Evolutionary conservation across 2,888 invertebrate species (phyloP), one percentile per base, ranked within the genome.

Genomic region (Mimumesa dahlbomi): DNA sequence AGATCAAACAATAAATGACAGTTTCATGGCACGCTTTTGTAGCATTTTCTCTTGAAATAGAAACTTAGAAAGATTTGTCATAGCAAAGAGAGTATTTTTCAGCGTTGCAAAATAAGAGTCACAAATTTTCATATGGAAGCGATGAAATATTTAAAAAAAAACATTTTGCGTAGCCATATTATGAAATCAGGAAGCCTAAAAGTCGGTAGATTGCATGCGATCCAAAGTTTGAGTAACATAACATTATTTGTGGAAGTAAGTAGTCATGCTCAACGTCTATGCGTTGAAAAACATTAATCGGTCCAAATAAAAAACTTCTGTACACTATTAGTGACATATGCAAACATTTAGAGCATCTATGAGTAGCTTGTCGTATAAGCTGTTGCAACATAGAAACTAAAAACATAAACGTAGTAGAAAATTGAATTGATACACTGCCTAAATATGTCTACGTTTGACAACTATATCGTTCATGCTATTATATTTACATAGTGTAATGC

Each of bases 181-280:
- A 65, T 80, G 69, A 82, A 81, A 73, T 56, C 57, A 78, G 75
- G 66, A 82, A 83, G 83, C 81, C 79, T 84, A 79, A 86, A 88
- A 88, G 89, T 88, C 88, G 89, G 87, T 87, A 88, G 89, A 89
- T 89, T 87, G 75, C 88, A 88, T 88, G 88, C 88, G 79, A 81
- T 86, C 86, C 84, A 84, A 84, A 83, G 79, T 81, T 77, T 75
- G 36, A 67, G 73, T 77, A 83, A 82, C 75, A 80, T 73, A 79
- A 81, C 59, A 56, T 49, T 14, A 58, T 74, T 45, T 50, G 52
- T 46, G 49, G 57, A 63, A 48, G 45, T 61, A 48, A n/a, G n/a
- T 42, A 34, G 22, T 42, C 75, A 75, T 77, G 75, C 75, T 67
- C 29, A 38, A 72, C 1, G 22, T 19, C 61, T 21, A 50, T 72